phyloP scores from a whole-genome alignment of 2,888 invertebrate genomes.

The Cotesia congregata region DNA sequence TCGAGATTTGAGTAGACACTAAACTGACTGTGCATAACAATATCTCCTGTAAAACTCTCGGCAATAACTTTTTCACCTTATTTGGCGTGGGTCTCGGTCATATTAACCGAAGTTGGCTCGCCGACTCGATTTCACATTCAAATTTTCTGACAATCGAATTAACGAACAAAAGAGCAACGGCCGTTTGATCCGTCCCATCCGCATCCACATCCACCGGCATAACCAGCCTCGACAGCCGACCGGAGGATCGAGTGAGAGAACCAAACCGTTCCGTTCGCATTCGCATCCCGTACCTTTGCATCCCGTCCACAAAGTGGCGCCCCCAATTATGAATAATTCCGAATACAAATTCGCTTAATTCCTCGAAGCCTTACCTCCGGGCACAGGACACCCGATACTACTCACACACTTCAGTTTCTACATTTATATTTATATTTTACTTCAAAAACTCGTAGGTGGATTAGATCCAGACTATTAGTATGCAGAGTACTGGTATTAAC shows the following conservation, averaged over 20 bases:
- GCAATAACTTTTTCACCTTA: neutral
- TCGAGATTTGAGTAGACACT: too few relatives aligned
- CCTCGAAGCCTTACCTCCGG: conserved; percentile 34
- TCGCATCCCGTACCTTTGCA: conserved; percentile 42
- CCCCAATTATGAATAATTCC: conserved; percentile 67
- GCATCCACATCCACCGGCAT: conserved; percentile 9
- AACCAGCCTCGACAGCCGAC: neutral
- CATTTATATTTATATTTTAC: neutral
- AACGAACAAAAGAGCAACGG: conserved; percentile 63
- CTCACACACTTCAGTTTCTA: too few relatives aligned
- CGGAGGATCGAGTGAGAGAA: neutral
- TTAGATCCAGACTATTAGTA: neutral
- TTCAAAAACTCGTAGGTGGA: conserved; percentile 3
- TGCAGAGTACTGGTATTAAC: conserved; percentile 26
- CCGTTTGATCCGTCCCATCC: conserved; percentile 64
- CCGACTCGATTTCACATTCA: conserved; percentile 64
- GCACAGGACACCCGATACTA: neutral
- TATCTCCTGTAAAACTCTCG: neutral
- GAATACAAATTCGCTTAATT: conserved; percentile 64
- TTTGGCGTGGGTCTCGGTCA: neutral
- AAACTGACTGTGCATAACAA: neutral
- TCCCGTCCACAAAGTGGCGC: conserved; percentile 56
- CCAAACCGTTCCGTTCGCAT: conserved; percentile 17
- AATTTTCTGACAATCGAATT: conserved; percentile 66
- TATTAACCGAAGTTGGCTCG: neutral